These are phyloP conservation scores for Hafferia zeledoni DNA, from an alignment of 2,797 vertebrate genomes.

Conservation along the genomic window DNA sequence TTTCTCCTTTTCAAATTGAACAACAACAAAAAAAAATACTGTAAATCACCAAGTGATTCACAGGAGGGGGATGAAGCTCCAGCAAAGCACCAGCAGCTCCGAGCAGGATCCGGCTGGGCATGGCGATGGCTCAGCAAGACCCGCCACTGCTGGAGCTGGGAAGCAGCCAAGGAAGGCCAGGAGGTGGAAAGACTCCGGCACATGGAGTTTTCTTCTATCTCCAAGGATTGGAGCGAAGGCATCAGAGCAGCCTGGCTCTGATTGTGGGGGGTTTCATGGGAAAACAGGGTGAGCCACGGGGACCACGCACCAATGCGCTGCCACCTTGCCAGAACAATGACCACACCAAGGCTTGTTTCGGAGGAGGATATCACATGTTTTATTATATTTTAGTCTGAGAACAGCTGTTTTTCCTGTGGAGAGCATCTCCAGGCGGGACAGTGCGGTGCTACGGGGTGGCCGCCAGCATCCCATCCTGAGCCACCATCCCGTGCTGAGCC, in stretches of 20 bases:
- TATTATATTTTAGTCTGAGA: conserved; percentile 31
- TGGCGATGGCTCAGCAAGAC: not conserved
- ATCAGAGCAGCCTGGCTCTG: accelerated
- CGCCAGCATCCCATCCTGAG: not conserved
- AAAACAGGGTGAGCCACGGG: not conserved
- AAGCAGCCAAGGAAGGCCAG: not conserved
- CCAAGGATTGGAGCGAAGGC: accelerated
- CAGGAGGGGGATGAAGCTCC: not conserved
- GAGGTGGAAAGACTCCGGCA: not conserved
- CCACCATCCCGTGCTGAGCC: not conserved
- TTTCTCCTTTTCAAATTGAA: conserved; percentile 1
- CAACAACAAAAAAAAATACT: not conserved
- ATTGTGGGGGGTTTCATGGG: not conserved
- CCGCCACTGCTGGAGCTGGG: not conserved
- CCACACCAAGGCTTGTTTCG: not conserved
- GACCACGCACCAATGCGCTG: accelerated
- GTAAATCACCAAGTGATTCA: conserved; percentile 7
- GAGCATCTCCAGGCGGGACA: not conserved
- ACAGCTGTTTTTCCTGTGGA: conserved; percentile 36
- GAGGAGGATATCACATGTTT: conserved; percentile 55
- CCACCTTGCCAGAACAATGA: conserved; percentile 2
- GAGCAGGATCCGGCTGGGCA: not conserved
- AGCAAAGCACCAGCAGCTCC: not conserved
- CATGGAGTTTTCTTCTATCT: not conserved
- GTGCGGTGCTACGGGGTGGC: accelerated